A percentile compares a stretch with the other conserved stretches of the same genome.
Evolutionary conservation across 1,140 invertebrate species (phyloP).

Genomic region (Drosophila pandora): DNA sequence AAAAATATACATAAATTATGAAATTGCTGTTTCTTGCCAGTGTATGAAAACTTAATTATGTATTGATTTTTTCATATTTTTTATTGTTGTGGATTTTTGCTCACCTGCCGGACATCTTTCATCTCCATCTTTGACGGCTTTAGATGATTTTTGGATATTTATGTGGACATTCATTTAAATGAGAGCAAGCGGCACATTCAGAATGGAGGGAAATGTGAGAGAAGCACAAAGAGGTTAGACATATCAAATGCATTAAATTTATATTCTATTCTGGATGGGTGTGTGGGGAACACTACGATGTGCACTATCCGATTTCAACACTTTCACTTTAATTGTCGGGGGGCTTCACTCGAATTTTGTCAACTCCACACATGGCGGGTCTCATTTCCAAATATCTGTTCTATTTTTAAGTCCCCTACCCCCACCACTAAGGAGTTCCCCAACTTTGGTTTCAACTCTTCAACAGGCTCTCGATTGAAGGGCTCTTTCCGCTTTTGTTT

Average conservation of each 20-base stretch:
- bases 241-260: constrained; percentile 46
- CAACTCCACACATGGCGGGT: constrained; percentile 1
- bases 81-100: constrained; percentile 54
- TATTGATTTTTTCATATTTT: constrained; percentile 28
- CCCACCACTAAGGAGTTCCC: constrained; percentile 5
- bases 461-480: constrained; percentile 19
- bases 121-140: constrained; percentile 88
- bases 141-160: constrained; percentile 51
- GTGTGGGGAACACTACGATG: background rate
- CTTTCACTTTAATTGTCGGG: constrained; percentile 52
- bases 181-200: constrained; percentile 72
- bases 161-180: constrained; percentile 42
- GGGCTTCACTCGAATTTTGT: constrained; percentile 19
- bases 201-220: constrained; percentile 51
- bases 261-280: constrained; percentile 23
- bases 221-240: constrained; percentile 74
- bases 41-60: constrained; percentile 21
- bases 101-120: constrained; percentile 88
- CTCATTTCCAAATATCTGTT: constrained; percentile 16
- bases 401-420: constrained; percentile 18
- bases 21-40: constrained; percentile 17
- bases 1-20: constrained; percentile 15
- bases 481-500: constrained; percentile 35
- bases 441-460: constrained; percentile 37
- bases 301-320: constrained; percentile 63